Evolutionary conservation across 2,888 invertebrate genomes (phyloP).

Genomic region (Rutpela maculata): DNA sequence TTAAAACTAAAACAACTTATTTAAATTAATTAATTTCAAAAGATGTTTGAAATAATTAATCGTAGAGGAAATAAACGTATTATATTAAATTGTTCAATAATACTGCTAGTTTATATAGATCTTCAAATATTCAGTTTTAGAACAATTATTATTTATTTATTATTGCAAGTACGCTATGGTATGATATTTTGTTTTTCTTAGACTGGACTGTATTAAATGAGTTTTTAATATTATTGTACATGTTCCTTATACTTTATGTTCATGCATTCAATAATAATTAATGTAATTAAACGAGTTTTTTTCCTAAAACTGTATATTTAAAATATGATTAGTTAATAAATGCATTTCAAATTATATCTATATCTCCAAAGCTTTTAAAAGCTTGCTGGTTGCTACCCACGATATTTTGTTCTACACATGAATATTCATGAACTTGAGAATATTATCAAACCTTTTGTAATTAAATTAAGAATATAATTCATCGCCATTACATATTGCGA

Average conservation of each 20-base stretch:
- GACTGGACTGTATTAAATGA: not conserved
- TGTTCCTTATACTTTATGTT: not conserved
- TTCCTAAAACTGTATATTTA: not conserved
- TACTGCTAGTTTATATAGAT: too few species aligned
- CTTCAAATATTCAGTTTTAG: not conserved
- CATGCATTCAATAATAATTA: not conserved
- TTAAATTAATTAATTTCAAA: too few species aligned
- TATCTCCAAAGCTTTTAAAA: not conserved
- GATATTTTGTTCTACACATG: not conserved
- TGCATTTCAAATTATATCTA: not conserved
- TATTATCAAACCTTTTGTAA: conserved; percentile 9
- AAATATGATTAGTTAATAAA: not conserved
- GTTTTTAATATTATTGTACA: not conserved
- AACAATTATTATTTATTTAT: not conserved
- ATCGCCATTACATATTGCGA: not conserved
- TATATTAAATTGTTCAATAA: too few species aligned
- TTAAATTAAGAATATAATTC: not conserved
- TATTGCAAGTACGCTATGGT: not conserved
- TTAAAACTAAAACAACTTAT: too few species aligned
- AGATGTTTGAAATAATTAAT: too few species aligned
- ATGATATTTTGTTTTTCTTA: not conserved
- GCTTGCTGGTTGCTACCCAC: not conserved
- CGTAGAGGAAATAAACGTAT: too few species aligned
- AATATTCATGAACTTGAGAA: conserved; percentile 9
- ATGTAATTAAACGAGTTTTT: not conserved